Evolutionary conservation across 2,888 invertebrate genomes (phyloP).

Genomic region (Epistrophe grossulariae): DNA sequence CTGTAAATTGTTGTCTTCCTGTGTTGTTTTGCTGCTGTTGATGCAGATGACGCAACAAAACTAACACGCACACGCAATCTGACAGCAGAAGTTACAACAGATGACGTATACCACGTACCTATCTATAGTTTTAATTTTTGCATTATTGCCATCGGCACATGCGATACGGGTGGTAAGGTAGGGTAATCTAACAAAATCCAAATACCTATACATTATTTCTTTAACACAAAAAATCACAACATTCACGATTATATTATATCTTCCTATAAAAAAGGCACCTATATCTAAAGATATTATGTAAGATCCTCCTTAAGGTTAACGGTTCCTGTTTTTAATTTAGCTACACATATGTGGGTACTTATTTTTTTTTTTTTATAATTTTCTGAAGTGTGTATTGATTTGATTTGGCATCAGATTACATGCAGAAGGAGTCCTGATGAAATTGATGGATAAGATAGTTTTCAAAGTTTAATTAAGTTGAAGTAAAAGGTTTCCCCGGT

Average conservation of each 20-base stretch:
- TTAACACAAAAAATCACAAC: constrained; percentile 11
- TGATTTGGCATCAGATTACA: constrained; percentile 70
- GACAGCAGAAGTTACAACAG: constrained; percentile 51
- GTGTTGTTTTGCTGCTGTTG: constrained; percentile 3
- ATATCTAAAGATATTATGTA: constrained; percentile 58
- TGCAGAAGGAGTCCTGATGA: neutral
- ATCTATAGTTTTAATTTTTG: constrained; percentile 39
- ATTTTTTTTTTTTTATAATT: constrained; percentile 11
- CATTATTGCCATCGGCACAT: constrained; percentile 66
- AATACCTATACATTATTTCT: neutral
- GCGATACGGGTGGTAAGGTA: constrained; percentile 71
- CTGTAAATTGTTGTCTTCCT: constrained; percentile 72
- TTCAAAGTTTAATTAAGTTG: constrained; percentile 66
- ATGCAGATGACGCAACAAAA: constrained; percentile 73
- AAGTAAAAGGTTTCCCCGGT: constrained; percentile 61
- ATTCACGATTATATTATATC: too few species aligned
- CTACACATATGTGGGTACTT: neutral
- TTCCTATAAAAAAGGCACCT: neutral
- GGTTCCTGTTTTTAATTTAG: constrained; percentile 3
- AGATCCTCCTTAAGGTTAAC: constrained; percentile 43
- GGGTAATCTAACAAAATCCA: constrained; percentile 50
- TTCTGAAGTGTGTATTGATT: constrained; percentile 58
- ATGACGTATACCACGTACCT: constrained; percentile 51
- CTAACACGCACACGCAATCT: constrained; percentile 64
- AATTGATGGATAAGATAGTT: constrained; percentile 46